A percentile compares a stretch with the other conserved stretches of the same genome.
Conservation (phyloP, 2,113 vertebrate genomes). For the Hoplias malabaricus region DNA sequence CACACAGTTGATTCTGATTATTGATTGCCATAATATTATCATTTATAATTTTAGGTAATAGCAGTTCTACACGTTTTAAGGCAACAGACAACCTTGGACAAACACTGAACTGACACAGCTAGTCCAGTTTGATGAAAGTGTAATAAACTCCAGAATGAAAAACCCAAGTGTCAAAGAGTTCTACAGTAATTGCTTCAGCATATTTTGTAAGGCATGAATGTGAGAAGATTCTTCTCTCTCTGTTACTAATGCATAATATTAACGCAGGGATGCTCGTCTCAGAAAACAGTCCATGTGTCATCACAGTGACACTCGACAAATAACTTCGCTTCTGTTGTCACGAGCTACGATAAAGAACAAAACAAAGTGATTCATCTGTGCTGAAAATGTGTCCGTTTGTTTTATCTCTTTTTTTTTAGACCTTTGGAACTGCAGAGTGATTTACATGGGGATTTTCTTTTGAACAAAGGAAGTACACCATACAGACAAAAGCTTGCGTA, state of each 20-base stretch:
- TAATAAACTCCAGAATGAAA: neutral
- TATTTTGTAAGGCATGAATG: neutral
- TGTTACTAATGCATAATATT: neutral
- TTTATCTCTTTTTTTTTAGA: neutral
- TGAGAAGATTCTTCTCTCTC: neutral
- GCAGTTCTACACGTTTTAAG: neutral
- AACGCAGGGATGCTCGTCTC: neutral
- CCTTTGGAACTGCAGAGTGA: neutral
- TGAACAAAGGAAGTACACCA: neutral
- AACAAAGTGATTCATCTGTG: neutral
- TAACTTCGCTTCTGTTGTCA: neutral
- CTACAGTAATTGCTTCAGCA: neutral
- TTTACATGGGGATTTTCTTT: neutral
- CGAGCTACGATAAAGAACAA: neutral
- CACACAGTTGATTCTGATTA: neutral
- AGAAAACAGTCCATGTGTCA: neutral
- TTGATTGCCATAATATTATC: neutral
- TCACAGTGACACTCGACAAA: neutral
- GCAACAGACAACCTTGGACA: no score
- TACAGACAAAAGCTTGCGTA: no score
- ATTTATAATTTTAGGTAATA: neutral
- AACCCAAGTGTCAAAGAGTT: neutral
- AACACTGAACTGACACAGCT: no score
- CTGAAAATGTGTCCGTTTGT: neutral
- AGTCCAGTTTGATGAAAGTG: neutral